A percentile compares a stretch with the other conserved stretches of the same genome.
phyloP scores from a whole-genome alignment of 2,888 invertebrate species.

The Leptarthrus brevirostris region DNA sequence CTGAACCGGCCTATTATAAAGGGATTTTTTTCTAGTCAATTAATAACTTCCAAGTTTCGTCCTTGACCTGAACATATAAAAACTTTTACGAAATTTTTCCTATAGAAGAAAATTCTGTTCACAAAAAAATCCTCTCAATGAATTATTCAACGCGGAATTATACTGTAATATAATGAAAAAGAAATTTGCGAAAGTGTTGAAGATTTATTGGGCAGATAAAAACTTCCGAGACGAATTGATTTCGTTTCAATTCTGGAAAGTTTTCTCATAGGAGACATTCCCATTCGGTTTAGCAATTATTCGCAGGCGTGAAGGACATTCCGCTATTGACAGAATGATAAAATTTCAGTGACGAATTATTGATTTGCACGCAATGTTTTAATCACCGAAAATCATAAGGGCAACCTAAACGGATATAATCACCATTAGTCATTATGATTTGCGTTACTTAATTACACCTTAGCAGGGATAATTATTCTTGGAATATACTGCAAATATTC shows the following conservation, averaged over 20 bases:
- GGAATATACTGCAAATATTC: too few species aligned
- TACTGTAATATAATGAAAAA: conserved; percentile 21
- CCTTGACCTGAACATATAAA: too few species aligned
- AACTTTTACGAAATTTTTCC: too few species aligned
- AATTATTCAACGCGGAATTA: too few species aligned
- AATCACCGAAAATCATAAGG: conserved; percentile 20
- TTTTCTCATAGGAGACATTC: neutral
- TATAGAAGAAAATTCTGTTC: too few species aligned
- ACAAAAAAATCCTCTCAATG: too few species aligned
- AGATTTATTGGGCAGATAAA: conserved; percentile 20
- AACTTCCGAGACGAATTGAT: conserved; percentile 26
- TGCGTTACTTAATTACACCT: conserved; percentile 18
- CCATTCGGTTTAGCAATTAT: neutral
- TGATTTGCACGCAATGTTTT: conserved; percentile 32
- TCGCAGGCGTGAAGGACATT: conserved; percentile 29
- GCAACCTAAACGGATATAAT: conserved; percentile 23
- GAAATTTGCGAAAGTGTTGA: conserved; percentile 1
- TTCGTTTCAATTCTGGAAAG: conserved; percentile 11
- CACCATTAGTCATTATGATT: conserved; percentile 33
- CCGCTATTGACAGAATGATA: conserved; percentile 22
- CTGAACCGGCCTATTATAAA: too few species aligned
- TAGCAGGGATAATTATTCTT: conserved; percentile 2
- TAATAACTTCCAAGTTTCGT: too few species aligned
- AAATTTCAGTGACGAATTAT: conserved; percentile 4
- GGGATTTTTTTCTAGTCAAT: too few species aligned